Percentiles rank a stretch among this genome's conserved stretches.
phyloP scores from a whole-genome alignment of 2,113 vertebrate genomes.

The Xiphias gladius region DNA sequence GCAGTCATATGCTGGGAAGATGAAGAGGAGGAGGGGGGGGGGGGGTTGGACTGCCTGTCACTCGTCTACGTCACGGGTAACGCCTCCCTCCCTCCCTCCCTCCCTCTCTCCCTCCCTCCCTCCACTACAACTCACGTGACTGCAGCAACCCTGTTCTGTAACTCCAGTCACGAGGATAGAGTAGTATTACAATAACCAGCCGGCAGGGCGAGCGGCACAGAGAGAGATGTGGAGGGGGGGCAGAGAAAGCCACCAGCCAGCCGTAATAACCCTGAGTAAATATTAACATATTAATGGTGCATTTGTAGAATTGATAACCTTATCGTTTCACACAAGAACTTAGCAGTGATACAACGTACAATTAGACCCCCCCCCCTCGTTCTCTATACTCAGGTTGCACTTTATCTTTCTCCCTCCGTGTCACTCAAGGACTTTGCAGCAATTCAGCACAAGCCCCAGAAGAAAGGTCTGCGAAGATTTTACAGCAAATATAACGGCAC shows the following conservation, averaged over 20 bases:
- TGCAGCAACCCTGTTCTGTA: conserved; percentile 84
- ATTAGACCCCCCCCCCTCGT: neutral
- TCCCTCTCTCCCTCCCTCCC: conserved; percentile 64
- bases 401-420: neutral
- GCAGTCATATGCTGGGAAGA: conserved; percentile 73
- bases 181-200: conserved; percentile 84
- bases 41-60: conserved; percentile 35
- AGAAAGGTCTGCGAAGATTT: neutral
- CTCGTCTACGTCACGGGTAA: conserved; percentile 69
- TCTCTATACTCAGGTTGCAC: neutral
- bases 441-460: neutral
- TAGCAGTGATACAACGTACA: neutral
- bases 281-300: conserved; percentile 66
- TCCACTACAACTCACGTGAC: conserved; percentile 86
- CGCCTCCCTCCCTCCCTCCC: conserved; percentile 74
- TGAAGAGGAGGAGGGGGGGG: conserved; percentile 10
- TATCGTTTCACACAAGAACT: conserved; percentile 38
- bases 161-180: conserved; percentile 86
- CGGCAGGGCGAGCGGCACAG: conserved; percentile 53
- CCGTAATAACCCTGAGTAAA: conserved; percentile 67
- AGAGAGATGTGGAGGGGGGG: neutral
- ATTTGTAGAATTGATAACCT: conserved; percentile 59
- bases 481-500: neutral
- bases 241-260: conserved; percentile 1
- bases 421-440: conserved; percentile 55